A percentile compares a stretch with the other conserved stretches of the same genome.
These are phyloP conservation scores for Eucera pruinosa DNA, from an alignment of 2,888 invertebrate species.

Conservation along the genomic window DNA sequence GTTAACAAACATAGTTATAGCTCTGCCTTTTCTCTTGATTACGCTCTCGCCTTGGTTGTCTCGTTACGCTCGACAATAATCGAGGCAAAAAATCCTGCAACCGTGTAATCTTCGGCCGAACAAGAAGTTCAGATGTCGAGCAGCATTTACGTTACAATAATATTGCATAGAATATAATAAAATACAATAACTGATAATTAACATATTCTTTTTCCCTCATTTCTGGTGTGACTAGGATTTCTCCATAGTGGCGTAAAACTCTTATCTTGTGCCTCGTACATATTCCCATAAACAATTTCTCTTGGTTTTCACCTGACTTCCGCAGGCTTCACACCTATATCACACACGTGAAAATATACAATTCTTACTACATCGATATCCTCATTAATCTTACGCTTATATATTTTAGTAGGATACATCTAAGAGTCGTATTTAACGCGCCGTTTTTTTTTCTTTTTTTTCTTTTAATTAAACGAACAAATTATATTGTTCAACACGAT, in stretches of 20 bases:
- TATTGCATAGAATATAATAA: conserved; percentile 71
- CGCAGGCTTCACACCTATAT: conserved; percentile 45
- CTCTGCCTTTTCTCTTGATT: conserved; percentile 16
- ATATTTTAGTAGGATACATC: conserved; percentile 45
- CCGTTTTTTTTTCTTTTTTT: not conserved
- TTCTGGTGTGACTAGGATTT: conserved; percentile 78
- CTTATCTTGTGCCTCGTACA: conserved; percentile 69
- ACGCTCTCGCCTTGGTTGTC: conserved; percentile 9
- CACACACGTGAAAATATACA: conserved; percentile 59
- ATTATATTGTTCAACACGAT: conserved; percentile 22
- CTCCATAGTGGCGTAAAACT: conserved; percentile 74
- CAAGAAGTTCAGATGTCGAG: conserved; percentile 9
- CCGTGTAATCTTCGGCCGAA: conserved; percentile 17
- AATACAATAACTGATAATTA: conserved; percentile 75
- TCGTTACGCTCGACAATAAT: conserved; percentile 17
- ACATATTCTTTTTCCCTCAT: conserved; percentile 53
- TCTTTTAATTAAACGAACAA: conserved; percentile 6
- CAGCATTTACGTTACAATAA: conserved; percentile 45
- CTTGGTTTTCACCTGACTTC: conserved; percentile 39
- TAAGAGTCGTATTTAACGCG: conserved; percentile 45
- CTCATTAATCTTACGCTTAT: conserved; percentile 18
- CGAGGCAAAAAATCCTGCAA: conserved; percentile 24
- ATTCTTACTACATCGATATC: conserved; percentile 48
- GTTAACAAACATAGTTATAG: conserved; percentile 58
- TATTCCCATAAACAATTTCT: conserved; percentile 60